Percentiles rank a stretch among this genome's conserved stretches.
Evolutionary conservation across 2,113 vertebrate genomes (phyloP).

Genomic region (Corythaeola cristata): DNA sequence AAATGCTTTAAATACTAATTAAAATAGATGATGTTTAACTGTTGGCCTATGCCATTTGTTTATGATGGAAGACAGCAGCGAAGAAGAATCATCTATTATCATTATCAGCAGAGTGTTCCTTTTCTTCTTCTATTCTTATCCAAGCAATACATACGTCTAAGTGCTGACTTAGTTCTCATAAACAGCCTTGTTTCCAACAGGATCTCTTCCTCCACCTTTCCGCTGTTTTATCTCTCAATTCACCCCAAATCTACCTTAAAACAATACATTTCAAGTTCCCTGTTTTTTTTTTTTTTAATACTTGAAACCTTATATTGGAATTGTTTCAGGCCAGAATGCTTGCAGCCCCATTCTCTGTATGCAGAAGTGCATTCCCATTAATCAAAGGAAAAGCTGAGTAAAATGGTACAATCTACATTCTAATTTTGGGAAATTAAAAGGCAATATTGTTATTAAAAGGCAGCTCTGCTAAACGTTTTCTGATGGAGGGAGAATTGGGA

Average conservation of each 20-base stretch:
- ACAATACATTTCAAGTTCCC: slow-evolving; percentile 41
- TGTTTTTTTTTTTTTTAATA: not conserved
- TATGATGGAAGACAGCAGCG: slow-evolving; percentile 15
- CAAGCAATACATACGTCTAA: not conserved
- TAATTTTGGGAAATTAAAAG: slow-evolving; percentile 76
- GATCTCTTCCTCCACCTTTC: slow-evolving; percentile 26
- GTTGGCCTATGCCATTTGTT: slow-evolving; percentile 35
- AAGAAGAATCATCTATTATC: slow-evolving; percentile 41
- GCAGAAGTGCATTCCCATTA: slow-evolving; percentile 68
- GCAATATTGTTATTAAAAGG: slow-evolving; percentile 70
- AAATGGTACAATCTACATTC: slow-evolving; percentile 67
- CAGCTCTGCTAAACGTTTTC: slow-evolving; percentile 74
- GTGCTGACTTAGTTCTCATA: not conserved
- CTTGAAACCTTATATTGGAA: slow-evolving; percentile 66
- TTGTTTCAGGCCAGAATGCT: slow-evolving; percentile 60
- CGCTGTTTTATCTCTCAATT: slow-evolving; percentile 59
- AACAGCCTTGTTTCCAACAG: slow-evolving; percentile 18
- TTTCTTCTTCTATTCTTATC: slow-evolving; percentile 11
- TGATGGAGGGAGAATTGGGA: slow-evolving; percentile 73
- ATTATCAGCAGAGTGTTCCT: slow-evolving; percentile 24
- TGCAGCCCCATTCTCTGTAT: slow-evolving; percentile 16
- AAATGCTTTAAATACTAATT: slow-evolving; percentile 50
- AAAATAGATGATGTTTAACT: slow-evolving; percentile 49
- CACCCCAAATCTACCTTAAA: slow-evolving; percentile 59
- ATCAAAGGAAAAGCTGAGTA: slow-evolving; percentile 75